Base-by-base conservation (phyloP, 2,888 invertebrate genomes). In the Sceliomorpha sp. region DNA sequence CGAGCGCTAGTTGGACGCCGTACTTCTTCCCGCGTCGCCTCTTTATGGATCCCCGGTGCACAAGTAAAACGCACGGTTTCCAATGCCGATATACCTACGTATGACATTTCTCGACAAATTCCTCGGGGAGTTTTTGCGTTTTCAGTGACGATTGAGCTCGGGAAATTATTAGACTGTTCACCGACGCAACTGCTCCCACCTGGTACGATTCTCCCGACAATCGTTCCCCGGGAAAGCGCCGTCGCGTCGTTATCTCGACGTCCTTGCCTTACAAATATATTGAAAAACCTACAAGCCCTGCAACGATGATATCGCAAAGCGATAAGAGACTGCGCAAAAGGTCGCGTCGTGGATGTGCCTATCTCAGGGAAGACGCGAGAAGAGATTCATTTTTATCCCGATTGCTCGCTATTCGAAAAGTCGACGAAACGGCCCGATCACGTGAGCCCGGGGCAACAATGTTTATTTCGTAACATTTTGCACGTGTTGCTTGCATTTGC, bases 71-170 rank as follows among this genome's bases (percentile, higher is more conserved):
- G 69, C 72, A 72, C 70, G 77, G 67, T 64, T 71, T 71, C 44
- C 60, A 70, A 68, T 77, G 78, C 64, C 76, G 73, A 79, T 77
- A 77, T 80, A n/a, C n/a, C n/a, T n/a, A 70, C 69, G 76, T 80
- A 55, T 55, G 63, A 56, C 40, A 79, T 77, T 80, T 79, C 73
- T 74, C 63, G 73, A 72, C 69, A 66, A 58, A 62, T 59, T 73
- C 72, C 75, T 70, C 48, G 32, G 71, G 76, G 72, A 75, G 70
- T 62, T 62, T 60, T 77, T 32, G 56, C 70, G 75, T 76, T 74
- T 75, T 71, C 77, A 44, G 71, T 76, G 75, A 75, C 81, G 76
- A 78, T 76, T 78, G 74, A 76, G 67, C 77, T 68, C 40, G 70
- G 55, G 64, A 78, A 81, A 77, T 80, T 79, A 81, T 77, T 76